Percentiles rank a stretch among this genome's conserved stretches.
These are phyloP conservation scores for Nyctereutes procyonoides DNA, from an alignment of 2,113 vertebrate species.

Conservation along the genomic window DNA sequence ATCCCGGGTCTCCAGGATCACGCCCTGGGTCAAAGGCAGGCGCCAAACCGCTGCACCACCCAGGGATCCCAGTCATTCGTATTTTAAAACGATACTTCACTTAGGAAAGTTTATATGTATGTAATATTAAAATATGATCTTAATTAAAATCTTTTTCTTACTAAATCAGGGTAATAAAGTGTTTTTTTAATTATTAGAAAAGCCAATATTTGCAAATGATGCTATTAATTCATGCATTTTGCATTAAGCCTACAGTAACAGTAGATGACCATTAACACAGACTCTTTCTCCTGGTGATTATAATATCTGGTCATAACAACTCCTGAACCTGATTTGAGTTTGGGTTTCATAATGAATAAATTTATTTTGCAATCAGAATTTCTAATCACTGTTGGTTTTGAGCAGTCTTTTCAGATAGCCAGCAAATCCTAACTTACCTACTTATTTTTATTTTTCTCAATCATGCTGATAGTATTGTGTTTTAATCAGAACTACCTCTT, in stretches of 20 bases:
- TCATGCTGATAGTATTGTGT: not conserved
- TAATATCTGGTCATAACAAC: not conserved
- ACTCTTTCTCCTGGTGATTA: not conserved
- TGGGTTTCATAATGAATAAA: not conserved
- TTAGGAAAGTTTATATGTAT: not conserved
- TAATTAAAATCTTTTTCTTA: slow-evolving; percentile 33
- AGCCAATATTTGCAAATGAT: not conserved
- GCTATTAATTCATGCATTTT: not conserved
- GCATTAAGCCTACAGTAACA: not conserved
- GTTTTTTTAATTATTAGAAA: slow-evolving; percentile 52
- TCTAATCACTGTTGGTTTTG: slow-evolving; percentile 5
- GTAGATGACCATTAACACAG: not conserved
- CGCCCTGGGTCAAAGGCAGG: too few relatives aligned
- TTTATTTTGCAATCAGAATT: slow-evolving; percentile 54
- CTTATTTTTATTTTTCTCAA: not conserved
- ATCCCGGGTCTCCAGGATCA: too few relatives aligned
- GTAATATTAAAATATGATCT: slow-evolving; percentile 8
- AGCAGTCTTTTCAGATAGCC: not conserved
- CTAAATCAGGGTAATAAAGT: slow-evolving; percentile 6
- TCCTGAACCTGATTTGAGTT: slow-evolving; percentile 3
- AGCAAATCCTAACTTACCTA: slow-evolving; percentile 14
- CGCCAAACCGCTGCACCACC: too few relatives aligned
- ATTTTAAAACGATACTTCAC: not conserved
- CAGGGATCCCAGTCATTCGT: not conserved
- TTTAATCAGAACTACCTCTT: slow-evolving; percentile 18